These are phyloP conservation scores for Eunapius fragilis DNA, from an alignment of 37 sponge, comb jelly and placozoan genomes.

Conservation along the genomic window DNA sequence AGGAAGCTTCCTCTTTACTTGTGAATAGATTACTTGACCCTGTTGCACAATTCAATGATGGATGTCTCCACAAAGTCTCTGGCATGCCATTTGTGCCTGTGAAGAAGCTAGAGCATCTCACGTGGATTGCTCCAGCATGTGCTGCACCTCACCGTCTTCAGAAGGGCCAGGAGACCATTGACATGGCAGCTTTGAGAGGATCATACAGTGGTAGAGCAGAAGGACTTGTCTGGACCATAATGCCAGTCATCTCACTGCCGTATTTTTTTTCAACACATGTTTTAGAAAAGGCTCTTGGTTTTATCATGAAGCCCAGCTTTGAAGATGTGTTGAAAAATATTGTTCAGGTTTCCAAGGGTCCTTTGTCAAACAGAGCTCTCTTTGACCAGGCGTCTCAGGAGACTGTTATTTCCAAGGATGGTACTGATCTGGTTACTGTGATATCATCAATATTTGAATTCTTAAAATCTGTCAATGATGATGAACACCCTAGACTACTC, in stretches of 20 bases:
- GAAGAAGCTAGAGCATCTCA: neutral
- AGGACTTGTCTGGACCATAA: slow-evolving; percentile 53
- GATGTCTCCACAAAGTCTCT: slow-evolving; percentile 15
- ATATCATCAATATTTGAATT: slow-evolving; percentile 9
- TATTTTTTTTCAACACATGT: too few relatives aligned
- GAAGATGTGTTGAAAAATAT: slow-evolving; percentile 44
- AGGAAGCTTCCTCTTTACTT: neutral
- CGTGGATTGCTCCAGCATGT: slow-evolving; percentile 37
- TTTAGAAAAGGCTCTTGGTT: neutral
- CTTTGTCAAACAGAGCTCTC: slow-evolving; percentile 3
- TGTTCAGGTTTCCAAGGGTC: slow-evolving; percentile 19
- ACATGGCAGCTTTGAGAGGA: neutral
- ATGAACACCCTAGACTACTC: neutral
- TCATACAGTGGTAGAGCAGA: neutral
- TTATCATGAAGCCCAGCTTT: neutral
- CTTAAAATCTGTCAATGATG: neutral
- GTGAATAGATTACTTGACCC: neutral
- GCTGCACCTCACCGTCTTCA: neutral
- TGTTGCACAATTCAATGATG: neutral
- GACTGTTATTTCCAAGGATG: neutral
- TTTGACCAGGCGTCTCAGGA: slow-evolving; percentile 31
- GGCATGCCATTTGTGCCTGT: slow-evolving; percentile 37
- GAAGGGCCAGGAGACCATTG: neutral
- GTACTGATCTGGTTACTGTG: slow-evolving; percentile 2
- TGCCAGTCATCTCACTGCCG: slow-evolving; percentile 27